These are phyloP conservation scores for Sebastes diploproa DNA, from an alignment of 2,797 vertebrate genomes.

Conservation along the genomic window DNA sequence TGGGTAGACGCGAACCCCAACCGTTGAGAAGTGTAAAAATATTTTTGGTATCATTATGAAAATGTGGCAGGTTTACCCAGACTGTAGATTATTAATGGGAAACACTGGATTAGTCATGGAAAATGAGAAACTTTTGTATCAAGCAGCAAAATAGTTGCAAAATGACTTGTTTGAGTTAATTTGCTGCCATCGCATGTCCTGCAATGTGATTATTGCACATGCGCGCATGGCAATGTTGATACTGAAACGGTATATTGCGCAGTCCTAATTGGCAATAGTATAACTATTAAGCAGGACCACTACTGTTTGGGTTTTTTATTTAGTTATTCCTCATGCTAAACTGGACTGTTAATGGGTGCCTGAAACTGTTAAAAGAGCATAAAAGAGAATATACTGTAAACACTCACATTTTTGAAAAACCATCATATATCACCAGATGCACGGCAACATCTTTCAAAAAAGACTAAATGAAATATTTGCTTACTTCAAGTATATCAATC, in stretches of 20 bases:
- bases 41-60: background rate
- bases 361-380: background rate
- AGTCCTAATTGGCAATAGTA: background rate
- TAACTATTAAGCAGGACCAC: background rate
- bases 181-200: background rate
- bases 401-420: background rate
- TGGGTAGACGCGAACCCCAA: background rate
- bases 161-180: background rate
- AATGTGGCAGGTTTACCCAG: background rate
- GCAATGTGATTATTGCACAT: background rate
- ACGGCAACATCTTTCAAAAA: constrained; percentile 7
- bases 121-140: background rate
- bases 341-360: background rate
- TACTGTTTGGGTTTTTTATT: background rate
- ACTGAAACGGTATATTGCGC: background rate
- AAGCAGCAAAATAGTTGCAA: background rate
- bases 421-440: constrained; percentile 3
- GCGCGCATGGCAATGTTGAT: background rate
- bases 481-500: constrained; percentile 24
- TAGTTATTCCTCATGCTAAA: background rate
- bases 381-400: background rate
- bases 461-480: constrained; percentile 4
- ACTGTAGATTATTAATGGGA: background rate
- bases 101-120: background rate
- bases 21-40: background rate